Conservation (phyloP, 37 sponge, comb jelly and placozoan species). For the Aplysina aerophoba region DNA sequence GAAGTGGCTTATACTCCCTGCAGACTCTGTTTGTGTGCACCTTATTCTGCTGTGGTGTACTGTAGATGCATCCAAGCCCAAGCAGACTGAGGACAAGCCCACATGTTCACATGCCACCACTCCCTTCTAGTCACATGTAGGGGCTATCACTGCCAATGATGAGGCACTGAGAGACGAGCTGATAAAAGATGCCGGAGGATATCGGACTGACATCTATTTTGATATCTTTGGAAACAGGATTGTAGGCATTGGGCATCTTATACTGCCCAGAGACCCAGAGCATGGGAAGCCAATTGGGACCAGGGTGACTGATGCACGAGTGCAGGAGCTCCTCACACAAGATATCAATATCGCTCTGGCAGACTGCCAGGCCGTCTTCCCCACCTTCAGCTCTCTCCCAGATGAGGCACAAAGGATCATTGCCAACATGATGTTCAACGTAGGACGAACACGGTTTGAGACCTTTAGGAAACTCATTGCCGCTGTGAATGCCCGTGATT, state of each 20-base stretch:
- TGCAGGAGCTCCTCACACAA: neutral
- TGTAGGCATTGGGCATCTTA: slow-evolving; percentile 5
- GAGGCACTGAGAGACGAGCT: neutral
- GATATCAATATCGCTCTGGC: neutral
- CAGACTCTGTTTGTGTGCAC: too few relatives aligned
- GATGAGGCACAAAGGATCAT: neutral
- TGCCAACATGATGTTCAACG: neutral
- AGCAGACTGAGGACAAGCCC: too few relatives aligned
- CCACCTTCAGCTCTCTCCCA: neutral
- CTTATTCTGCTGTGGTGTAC: too few relatives aligned
- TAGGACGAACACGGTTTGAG: neutral
- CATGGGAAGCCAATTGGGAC: neutral
- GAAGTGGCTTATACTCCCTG: too few relatives aligned
- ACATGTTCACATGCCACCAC: too few relatives aligned
- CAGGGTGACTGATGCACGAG: neutral
- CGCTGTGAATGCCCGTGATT: neutral
- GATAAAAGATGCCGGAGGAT: neutral
- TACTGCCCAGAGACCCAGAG: neutral
- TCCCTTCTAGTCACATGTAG: too few relatives aligned
- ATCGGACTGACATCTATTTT: neutral
- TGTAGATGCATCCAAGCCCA: too few relatives aligned
- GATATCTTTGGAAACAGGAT: neutral
- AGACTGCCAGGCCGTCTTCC: neutral
- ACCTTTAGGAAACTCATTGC: neutral
- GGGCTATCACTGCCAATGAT: neutral